Base-by-base conservation (phyloP, 2,888 invertebrate genomes). In the Daptonema setosum region DNA sequence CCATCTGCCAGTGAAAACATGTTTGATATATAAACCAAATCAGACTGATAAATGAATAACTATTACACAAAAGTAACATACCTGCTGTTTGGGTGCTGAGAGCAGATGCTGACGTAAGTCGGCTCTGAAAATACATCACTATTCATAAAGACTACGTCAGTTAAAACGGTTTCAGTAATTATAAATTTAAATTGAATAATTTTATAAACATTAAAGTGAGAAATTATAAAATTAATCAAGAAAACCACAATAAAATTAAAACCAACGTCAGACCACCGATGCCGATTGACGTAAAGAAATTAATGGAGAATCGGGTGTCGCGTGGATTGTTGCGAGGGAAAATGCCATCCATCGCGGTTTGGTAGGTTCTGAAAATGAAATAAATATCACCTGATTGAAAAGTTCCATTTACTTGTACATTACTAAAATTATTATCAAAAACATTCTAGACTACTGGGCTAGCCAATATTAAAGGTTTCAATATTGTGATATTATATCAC, bases 271-370 rank as follows among this genome's bases (percentile, higher is more conserved):
- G 76, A 1, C 91, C 93, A 57, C 95, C 95, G 56, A 97, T 78
- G 64, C 95, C 91, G 68, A 91, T 91, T 0, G 88, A 86, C 0
- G 91, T 91, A 72, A 93, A 93, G 75, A 91, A 93, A 70, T 93
- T 93, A 54, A 97, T 95, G 0, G 95, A 85, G 75, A 97, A 97
- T 67, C 95, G 77, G 0, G 93, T 91, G 70, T 95, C 88, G 69
- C 86, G 82, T 0, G 95, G 93, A 75, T 91, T 86, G 69, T 95
- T 90, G 57, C 87, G 78, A 0, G 97, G 95, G 72, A 99, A 87
- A 2, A 99, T 73, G 0, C 95, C 93, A 41, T 81, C 80, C 74
- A 95, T 90, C 28, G 83, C 83, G 55, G 79, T 79, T 68, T 83
- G 81, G 55, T 97, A 71, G 0, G 87, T 88, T 60, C 85, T 85